Evolutionary conservation across 2,113 vertebrate genomes (phyloP), one percentile per base, ranked within the genome.

Genomic region (Acanthisitta chloris): DNA sequence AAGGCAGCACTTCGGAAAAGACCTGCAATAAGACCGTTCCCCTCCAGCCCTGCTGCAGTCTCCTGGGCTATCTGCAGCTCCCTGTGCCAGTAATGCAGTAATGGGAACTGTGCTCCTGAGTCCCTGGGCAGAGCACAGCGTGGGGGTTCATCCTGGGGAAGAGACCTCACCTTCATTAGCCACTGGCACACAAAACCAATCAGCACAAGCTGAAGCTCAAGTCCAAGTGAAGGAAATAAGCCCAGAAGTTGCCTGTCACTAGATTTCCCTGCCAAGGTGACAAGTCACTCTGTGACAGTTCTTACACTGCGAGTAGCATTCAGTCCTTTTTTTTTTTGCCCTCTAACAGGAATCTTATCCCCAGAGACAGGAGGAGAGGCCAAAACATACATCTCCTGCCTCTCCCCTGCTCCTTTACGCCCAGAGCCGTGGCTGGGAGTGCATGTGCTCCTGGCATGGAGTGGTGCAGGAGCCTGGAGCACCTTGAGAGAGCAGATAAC

Each of bases 71-170:
- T 4, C 20, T 45, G 38, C 34, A 15, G 17, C 10, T 76, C 43
- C 52, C 49, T 1, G 2, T 45, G 57, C 64, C 4, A 1, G 33
- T 34, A 36, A 9, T 0, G 10, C 12, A 42, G n/a, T 16, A 40
- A 34, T 13, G 62, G 12, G 17, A 17, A 7, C 24, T 0, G 0
- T 7, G 24, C 14, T 55, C 34, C 34, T 0, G 0, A 34, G 26
- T 43, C 17, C 21, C 17, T 1, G 4, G 52, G 49, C 62, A 86
- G 36, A 48, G 54, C 49, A 38, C 8, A 40, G 70, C 2, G 0
- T 18, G 9, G 58, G 25, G 33, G 40, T 2, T 64, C 82, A 54
- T 38, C 36, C 2, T 1, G 2, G 61, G 61, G 33, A n/a, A 90
- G 12, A 42, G 40, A n/a, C 13, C 48, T 65, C 10, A 1, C 54